Conservation (phyloP, 2,888 invertebrate species). For the Tenthredo amoena region DNA sequence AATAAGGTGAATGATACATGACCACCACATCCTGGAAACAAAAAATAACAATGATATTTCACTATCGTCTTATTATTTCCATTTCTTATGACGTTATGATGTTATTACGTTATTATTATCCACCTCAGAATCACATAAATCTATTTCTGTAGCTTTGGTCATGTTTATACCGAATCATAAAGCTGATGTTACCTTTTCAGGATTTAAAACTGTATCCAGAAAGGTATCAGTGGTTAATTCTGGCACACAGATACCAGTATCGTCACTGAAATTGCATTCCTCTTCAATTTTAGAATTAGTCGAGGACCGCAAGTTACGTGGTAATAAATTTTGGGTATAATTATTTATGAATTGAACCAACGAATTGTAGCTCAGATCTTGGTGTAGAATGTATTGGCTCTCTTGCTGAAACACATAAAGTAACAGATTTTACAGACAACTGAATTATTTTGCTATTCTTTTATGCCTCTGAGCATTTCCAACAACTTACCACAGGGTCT, state of each 20-base stretch:
- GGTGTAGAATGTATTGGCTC: constrained; percentile 83
- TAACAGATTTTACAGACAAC: background rate
- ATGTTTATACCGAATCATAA: background rate
- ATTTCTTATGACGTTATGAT: background rate
- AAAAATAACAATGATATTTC: constrained; percentile 52
- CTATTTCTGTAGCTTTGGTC: constrained; percentile 11
- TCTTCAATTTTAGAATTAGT: constrained; percentile 59
- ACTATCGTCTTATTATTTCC: constrained; percentile 30
- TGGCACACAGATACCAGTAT: constrained; percentile 79
- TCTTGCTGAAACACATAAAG: constrained; percentile 82
- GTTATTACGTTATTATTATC: background rate
- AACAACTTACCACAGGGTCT: constrained; percentile 83
- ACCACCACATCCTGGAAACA: constrained; percentile 85
- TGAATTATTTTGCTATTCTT: background rate
- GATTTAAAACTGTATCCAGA: constrained; percentile 81
- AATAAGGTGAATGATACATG: constrained; percentile 89
- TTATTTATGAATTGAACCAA: constrained; percentile 79
- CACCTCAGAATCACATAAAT: background rate
- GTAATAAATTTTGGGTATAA: constrained; percentile 77
- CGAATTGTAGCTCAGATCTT: constrained; percentile 73
- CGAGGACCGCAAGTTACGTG: constrained; percentile 75
- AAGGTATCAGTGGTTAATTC: constrained; percentile 86
- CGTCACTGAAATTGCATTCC: constrained; percentile 59
- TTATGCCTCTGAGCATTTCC: background rate
- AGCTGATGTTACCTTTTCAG: constrained; percentile 80